Conservation (phyloP, 2,888 invertebrate species). For the Trichopoda pennipes region DNA sequence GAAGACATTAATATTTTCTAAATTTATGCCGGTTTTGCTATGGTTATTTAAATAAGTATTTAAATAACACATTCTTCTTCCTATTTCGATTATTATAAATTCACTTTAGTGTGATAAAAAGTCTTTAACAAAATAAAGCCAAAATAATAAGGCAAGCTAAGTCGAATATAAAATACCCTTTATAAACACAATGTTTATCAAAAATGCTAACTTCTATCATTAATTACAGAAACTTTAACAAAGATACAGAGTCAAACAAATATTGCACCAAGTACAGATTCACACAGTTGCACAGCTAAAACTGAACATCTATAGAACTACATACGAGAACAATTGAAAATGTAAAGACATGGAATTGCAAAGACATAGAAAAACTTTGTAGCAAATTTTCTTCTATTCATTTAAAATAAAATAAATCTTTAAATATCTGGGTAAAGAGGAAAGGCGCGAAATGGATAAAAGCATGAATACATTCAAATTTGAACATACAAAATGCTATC, state of each 20-base stretch:
- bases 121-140: not conserved
- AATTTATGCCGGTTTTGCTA: constrained; percentile 18
- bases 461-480: not conserved
- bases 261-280: not conserved
- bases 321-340: constrained; percentile 1
- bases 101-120: constrained; percentile 30
- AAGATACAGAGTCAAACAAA: not conserved
- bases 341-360: constrained; percentile 18
- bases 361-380: constrained; percentile 43
- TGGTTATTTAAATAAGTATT: constrained; percentile 34
- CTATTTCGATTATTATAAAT: not conserved
- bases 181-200: no score
- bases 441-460: not conserved
- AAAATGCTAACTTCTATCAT: constrained; percentile 27
- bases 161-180: no score
- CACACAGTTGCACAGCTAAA: not conserved
- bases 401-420: not conserved
- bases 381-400: constrained; percentile 5
- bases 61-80: not conserved
- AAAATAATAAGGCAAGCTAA: not conserved
- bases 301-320: not conserved
- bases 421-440: not conserved
- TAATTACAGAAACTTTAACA: constrained; percentile 40
- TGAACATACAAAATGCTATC: no score
- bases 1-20: not conserved